Conservation (phyloP, 2,888 invertebrate genomes). For the Eupithecia tripunctaria region DNA sequence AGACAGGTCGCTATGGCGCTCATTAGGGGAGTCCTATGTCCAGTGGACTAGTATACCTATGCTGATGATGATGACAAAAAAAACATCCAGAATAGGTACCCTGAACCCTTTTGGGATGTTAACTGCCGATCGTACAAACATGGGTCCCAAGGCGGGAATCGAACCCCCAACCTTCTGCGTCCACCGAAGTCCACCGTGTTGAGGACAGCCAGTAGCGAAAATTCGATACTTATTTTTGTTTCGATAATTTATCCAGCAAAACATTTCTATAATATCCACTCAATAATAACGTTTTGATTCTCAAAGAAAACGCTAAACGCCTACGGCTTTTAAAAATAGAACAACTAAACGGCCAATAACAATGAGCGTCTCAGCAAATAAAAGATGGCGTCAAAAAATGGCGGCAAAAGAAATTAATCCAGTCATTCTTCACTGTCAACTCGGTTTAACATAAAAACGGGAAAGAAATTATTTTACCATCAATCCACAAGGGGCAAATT, state of each 20-base stretch:
- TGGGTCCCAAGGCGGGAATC: no score
- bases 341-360: constrained; percentile 27
- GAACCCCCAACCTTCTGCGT: no score
- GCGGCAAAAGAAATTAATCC: constrained; percentile 46
- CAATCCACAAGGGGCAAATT: constrained; percentile 44
- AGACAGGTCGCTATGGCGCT: no score
- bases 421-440: constrained; percentile 48
- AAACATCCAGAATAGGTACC: no score
- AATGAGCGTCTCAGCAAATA: constrained; percentile 28
- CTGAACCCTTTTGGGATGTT: no score
- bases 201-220: neutral
- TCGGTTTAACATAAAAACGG: constrained; percentile 47
- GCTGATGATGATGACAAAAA: no score
- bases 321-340: constrained; percentile 17
- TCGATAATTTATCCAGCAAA: neutral
- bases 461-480: constrained; percentile 46
- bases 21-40: no score
- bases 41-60: no score
- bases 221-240: neutral
- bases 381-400: constrained; percentile 36
- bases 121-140: no score
- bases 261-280: neutral
- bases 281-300: neutral
- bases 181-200: neutral
- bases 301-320: neutral